These are phyloP conservation scores for Noctilio leporinus DNA, from an alignment of 2,113 vertebrate genomes.

Conservation along the genomic window DNA sequence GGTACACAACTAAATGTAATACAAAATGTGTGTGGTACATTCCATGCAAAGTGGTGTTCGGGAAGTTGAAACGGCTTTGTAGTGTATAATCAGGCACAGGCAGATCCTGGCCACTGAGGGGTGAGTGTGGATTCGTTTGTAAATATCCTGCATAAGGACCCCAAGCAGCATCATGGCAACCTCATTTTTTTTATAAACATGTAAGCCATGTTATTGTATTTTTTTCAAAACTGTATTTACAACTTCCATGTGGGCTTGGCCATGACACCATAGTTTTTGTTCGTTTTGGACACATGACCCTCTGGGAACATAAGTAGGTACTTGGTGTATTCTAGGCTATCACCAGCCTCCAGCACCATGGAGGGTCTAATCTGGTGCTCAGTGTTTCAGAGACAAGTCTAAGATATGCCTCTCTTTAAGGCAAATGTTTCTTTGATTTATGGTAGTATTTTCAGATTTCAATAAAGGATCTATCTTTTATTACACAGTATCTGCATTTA, in stretches of 20 bases:
- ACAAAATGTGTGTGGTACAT: not conserved
- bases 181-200: not conserved
- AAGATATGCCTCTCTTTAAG: not conserved
- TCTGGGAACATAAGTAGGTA: not conserved
- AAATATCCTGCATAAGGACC: not conserved
- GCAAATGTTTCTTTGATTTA: not conserved
- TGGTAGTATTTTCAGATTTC: not conserved
- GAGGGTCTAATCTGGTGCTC: not conserved
- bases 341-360: accelerated
- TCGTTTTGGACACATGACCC: not conserved
- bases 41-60: not conserved
- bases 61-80: not conserved
- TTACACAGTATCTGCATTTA: not conserved
- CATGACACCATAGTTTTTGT: not conserved
- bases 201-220: not conserved
- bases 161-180: not conserved
- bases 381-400: not conserved
- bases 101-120: not conserved
- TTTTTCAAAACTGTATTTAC: not conserved
- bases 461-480: not conserved
- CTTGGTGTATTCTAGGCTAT: not conserved
- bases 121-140: not conserved
- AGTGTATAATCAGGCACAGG: not conserved
- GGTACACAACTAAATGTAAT: not conserved
- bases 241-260: not conserved